Percentiles rank a stretch among this genome's conserved stretches.
Conservation (phyloP, 92 coral and sea anemone genomes). For the Phenganax subtilis region DNA sequence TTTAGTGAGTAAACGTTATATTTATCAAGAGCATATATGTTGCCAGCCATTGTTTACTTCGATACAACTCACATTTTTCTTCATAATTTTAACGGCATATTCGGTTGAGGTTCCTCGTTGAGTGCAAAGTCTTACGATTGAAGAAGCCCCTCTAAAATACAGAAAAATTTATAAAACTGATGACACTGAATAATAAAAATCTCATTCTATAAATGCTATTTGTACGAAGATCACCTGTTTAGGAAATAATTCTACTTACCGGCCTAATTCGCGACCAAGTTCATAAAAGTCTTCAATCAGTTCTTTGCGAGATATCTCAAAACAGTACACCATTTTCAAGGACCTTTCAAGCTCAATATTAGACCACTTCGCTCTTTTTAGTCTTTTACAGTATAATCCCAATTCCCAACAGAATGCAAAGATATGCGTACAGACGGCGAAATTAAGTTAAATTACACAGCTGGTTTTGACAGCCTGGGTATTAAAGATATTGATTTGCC, state of each 20-base stretch:
- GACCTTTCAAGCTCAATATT: too few relatives aligned
- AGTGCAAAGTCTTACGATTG: slow-evolving; percentile 68
- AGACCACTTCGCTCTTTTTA: too few relatives aligned
- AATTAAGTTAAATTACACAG: too few relatives aligned
- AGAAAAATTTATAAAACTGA: neutral
- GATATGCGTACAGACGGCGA: too few relatives aligned
- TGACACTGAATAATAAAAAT: too few relatives aligned
- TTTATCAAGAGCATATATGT: too few relatives aligned
- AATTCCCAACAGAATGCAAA: too few relatives aligned
- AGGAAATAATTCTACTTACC: slow-evolving; percentile 42
- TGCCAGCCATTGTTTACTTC: neutral
- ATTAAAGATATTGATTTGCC: too few relatives aligned
- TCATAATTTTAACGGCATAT: slow-evolving; percentile 80
- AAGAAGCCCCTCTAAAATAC: slow-evolving; percentile 85
- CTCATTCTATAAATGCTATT: neutral
- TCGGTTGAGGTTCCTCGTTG: slow-evolving; percentile 77
- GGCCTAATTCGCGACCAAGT: slow-evolving; percentile 68
- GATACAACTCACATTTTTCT: slow-evolving; percentile 70
- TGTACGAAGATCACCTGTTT: neutral
- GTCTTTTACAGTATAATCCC: too few relatives aligned
- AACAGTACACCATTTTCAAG: slow-evolving; percentile 54
- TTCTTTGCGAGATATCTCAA: slow-evolving; percentile 68
- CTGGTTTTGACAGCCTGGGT: too few relatives aligned
- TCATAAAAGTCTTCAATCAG: slow-evolving; percentile 68
- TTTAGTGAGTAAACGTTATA: neutral